These are phyloP conservation scores for Ferdinandea cuprea DNA, from an alignment of 2,888 invertebrate species.

Conservation along the genomic window DNA sequence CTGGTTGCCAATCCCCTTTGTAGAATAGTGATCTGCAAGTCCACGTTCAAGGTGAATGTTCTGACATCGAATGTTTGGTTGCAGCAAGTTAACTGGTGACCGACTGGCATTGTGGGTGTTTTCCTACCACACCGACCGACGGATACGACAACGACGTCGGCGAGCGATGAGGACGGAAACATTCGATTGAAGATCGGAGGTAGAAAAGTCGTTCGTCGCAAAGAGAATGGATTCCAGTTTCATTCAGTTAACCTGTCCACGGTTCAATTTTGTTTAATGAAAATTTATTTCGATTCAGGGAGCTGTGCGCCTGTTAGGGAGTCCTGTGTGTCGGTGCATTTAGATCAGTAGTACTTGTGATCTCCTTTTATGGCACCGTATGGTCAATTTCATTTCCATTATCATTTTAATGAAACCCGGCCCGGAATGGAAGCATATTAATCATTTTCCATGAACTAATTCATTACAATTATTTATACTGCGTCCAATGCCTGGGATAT, in stretches of 20 bases:
- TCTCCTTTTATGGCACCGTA: conserved; percentile 70
- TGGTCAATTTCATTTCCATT: conserved; percentile 66
- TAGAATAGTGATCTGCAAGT: conserved; percentile 73
- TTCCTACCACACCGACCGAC: conserved; percentile 16
- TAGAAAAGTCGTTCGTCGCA: conserved; percentile 48
- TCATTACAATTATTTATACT: conserved; percentile 69
- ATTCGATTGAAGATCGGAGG: conserved; percentile 65
- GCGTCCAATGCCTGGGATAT: conserved; percentile 9
- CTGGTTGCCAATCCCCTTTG: conserved; percentile 73
- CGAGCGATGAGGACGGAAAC: conserved; percentile 10
- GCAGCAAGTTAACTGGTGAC: conserved; percentile 67
- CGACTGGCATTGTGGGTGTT: conserved; percentile 74
- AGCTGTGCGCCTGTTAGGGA: conserved; percentile 51
- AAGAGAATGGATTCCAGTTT: conserved; percentile 73
- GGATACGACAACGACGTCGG: conserved; percentile 3
- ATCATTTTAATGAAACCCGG: conserved; percentile 66
- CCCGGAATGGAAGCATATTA: conserved; percentile 50
- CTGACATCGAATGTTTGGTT: conserved; percentile 65
- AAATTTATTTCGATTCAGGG: conserved; percentile 71
- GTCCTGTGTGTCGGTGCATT: conserved; percentile 29
- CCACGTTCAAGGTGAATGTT: conserved; percentile 75
- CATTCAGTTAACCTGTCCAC: conserved; percentile 73
- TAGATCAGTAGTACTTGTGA: conserved; percentile 33
- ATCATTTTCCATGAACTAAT: conserved; percentile 63
- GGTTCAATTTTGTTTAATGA: conserved; percentile 74